phyloP scores from a whole-genome alignment of 2,888 invertebrate genomes.

The Nyleta sp. region DNA sequence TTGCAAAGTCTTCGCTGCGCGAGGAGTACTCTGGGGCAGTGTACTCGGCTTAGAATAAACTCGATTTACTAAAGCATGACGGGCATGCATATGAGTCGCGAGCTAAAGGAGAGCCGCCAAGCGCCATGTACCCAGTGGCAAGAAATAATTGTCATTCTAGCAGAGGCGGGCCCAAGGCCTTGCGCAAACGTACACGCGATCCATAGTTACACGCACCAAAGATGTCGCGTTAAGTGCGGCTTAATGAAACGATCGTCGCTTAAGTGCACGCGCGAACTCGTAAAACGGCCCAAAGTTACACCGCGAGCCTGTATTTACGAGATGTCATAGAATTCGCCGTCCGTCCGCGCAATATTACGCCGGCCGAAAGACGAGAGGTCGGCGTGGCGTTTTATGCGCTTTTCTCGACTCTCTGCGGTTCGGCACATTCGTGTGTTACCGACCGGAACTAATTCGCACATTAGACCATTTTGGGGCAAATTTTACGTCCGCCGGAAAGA shows the following conservation, averaged over 20 bases:
- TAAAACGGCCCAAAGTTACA: slow-evolving; percentile 41
- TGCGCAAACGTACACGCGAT: slow-evolving; percentile 30
- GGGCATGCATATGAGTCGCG: slow-evolving; percentile 77
- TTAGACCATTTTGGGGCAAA: slow-evolving; percentile 24
- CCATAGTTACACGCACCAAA: slow-evolving; percentile 32
- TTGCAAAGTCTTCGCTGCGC: slow-evolving; percentile 21
- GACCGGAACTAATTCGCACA: slow-evolving; percentile 45
- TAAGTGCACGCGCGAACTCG: slow-evolving; percentile 26
- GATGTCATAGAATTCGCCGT: slow-evolving; percentile 31
- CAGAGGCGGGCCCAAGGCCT: slow-evolving; percentile 59
- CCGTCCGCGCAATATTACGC: slow-evolving; percentile 25
- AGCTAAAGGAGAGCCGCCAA: slow-evolving; percentile 78
- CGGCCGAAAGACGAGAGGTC: slow-evolving; percentile 34
- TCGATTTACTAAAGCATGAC: slow-evolving; percentile 70
- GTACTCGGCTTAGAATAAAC: slow-evolving; percentile 64
- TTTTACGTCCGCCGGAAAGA: slow-evolving; percentile 26
- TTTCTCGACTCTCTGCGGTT: slow-evolving; percentile 29
- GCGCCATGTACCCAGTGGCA: slow-evolving; percentile 79
- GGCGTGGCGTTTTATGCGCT: slow-evolving; percentile 40
- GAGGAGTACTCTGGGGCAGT: slow-evolving; percentile 54
- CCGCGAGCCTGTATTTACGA: slow-evolving; percentile 35
- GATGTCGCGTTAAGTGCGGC: slow-evolving; percentile 31
- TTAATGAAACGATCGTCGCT: slow-evolving; percentile 53
- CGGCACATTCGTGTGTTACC: slow-evolving; percentile 32
- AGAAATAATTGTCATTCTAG: slow-evolving; percentile 79